These are phyloP conservation scores for Taurulus bubalis DNA, from an alignment of 2,113 vertebrate species.

Conservation along the genomic window DNA sequence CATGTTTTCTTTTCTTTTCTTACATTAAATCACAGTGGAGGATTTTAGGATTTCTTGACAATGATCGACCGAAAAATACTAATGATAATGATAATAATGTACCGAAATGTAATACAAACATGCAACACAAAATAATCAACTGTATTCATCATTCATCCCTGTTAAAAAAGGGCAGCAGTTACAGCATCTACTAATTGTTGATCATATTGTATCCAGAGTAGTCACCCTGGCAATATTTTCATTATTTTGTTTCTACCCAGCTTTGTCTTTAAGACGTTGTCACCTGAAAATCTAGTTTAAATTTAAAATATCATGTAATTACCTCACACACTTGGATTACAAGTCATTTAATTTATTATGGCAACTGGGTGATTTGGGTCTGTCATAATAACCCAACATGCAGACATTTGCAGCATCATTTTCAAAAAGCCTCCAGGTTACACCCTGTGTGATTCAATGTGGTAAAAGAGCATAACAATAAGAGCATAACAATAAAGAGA, in stretches of 20 bases:
- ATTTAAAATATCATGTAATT: background rate
- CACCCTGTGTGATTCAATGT: background rate
- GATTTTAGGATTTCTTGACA: background rate
- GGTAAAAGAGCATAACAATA: background rate
- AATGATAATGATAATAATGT: background rate
- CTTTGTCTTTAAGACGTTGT: background rate
- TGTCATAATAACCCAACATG: background rate
- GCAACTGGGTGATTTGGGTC: background rate
- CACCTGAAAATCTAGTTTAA: background rate
- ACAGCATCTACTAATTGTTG: background rate
- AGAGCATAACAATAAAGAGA: background rate
- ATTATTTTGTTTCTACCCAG: background rate
- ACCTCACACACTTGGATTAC: background rate
- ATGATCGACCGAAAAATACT: background rate
- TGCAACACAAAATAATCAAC: background rate
- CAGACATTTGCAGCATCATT: background rate
- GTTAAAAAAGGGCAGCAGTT: background rate
- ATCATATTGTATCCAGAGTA: background rate
- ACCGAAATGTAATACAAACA: background rate
- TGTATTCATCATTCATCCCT: background rate
- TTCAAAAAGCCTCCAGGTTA: conserved; percentile 1
- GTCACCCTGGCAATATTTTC: background rate
- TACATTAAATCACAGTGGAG: background rate
- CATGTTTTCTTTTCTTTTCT: background rate
- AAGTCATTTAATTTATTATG: background rate